Conservation (phyloP, 2,888 invertebrate genomes). For the Ametastegia equiseti region DNA sequence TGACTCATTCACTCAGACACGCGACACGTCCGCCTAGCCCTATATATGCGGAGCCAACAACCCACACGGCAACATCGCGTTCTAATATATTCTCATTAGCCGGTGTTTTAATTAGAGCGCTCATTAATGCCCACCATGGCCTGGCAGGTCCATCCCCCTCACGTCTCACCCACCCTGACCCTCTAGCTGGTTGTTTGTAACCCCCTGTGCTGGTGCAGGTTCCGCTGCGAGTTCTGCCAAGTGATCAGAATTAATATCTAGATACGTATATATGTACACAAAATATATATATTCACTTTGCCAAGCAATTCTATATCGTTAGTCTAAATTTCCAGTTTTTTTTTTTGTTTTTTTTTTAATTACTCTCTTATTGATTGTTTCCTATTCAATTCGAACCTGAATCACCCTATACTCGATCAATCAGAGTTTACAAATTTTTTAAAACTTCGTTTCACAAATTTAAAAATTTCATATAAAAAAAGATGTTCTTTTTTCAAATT, state of each 20-base stretch:
- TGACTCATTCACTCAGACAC: slow-evolving; percentile 6
- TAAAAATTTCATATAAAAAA: too few relatives aligned
- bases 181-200: slow-evolving; percentile 43
- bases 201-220: slow-evolving; percentile 40
- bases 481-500: too few relatives aligned
- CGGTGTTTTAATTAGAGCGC: slow-evolving; percentile 71
- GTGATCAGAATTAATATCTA: slow-evolving; percentile 56
- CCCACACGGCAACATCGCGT: slow-evolving; percentile 60
- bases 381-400: too few relatives aligned
- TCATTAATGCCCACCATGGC: slow-evolving; percentile 68
- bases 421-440: too few relatives aligned
- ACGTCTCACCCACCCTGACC: slow-evolving; percentile 39
- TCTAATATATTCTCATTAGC: slow-evolving; percentile 72
- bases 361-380: background rate
- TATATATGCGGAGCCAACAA: slow-evolving; percentile 43
- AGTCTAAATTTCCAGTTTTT: too few relatives aligned
- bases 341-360: background rate
- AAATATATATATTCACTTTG: background rate
- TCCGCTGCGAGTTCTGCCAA: slow-evolving; percentile 43
- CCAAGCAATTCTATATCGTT: background rate
- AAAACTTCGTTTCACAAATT: background rate
- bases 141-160: background rate
- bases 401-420: too few relatives aligned
- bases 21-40: slow-evolving; percentile 53
- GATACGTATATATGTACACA: background rate